Evolutionary conservation across 2,113 vertebrate species (phyloP).

Genomic region (Psettodes erumei): DNA sequence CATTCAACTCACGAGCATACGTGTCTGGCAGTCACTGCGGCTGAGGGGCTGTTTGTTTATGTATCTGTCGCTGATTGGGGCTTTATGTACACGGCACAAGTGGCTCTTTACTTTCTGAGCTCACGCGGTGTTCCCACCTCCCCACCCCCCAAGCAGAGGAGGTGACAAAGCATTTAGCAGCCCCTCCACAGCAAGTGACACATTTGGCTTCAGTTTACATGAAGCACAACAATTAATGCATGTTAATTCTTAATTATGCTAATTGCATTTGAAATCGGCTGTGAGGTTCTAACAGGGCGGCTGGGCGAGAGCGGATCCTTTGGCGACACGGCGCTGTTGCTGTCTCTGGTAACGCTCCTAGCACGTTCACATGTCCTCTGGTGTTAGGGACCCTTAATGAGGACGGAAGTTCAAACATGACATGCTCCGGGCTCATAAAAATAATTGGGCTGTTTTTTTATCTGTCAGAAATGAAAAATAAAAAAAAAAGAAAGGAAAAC

Average conservation of each 20-base stretch:
- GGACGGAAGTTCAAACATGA: conserved; percentile 78
- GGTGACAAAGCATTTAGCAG: conserved; percentile 91
- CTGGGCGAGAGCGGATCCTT: conserved; percentile 87
- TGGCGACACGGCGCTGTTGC: conserved; percentile 82
- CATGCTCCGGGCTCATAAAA: conserved; percentile 67
- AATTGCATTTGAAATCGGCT: conserved; percentile 93
- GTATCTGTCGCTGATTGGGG: conserved; percentile 27
- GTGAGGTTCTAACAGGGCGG: conserved; percentile 91
- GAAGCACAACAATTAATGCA: conserved; percentile 97
- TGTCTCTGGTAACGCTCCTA: conserved; percentile 87
- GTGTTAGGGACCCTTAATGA: conserved; percentile 79
- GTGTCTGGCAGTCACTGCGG: conserved; percentile 25
- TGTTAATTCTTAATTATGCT: conserved; percentile 99
- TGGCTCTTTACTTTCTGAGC: conserved; percentile 19
- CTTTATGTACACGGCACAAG: conserved; percentile 7
- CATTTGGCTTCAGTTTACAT: conserved; percentile 94
- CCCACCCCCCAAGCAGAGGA: conserved; percentile 88
- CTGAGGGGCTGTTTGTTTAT: conserved; percentile 41
- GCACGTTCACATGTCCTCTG: conserved; percentile 74
- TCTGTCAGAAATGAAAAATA: no score
- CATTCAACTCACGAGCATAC: conserved; percentile 25
- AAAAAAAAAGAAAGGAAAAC: conserved; percentile 52
- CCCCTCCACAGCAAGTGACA: conserved; percentile 89
- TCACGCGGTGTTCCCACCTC: conserved; percentile 83
- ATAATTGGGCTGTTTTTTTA: conserved; percentile 75